Evolutionary conservation across 1,140 invertebrate species (phyloP).

Genomic region (Diorhabda carinulata): DNA sequence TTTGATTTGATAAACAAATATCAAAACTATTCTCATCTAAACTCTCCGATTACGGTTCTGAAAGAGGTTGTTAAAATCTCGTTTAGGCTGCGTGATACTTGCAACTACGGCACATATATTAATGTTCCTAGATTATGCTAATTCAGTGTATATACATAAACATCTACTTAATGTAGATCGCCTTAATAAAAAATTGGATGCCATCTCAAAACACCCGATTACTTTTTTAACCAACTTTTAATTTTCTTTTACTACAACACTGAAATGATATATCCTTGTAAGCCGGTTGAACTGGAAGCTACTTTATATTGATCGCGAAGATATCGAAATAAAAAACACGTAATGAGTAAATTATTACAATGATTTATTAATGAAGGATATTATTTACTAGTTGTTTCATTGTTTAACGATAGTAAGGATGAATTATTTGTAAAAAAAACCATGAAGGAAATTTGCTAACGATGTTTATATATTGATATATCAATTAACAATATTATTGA

Average conservation of each 20-base stretch:
- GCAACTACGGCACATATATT: constrained; percentile 29
- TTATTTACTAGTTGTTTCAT: too few relatives aligned
- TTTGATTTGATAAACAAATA: too few relatives aligned
- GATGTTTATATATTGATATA: too few relatives aligned
- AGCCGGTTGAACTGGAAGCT: constrained; percentile 3
- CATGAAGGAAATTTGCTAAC: too few relatives aligned
- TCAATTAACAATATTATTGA: too few relatives aligned
- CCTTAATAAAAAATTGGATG: constrained; percentile 28
- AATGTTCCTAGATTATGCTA: constrained; percentile 41
- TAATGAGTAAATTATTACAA: too few relatives aligned
- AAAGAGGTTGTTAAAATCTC: constrained; percentile 35
- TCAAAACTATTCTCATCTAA: neutral
- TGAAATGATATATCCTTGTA: neutral
- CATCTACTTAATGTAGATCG: constrained; percentile 39
- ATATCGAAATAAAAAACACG: too few relatives aligned
- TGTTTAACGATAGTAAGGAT: too few relatives aligned
- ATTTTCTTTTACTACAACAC: neutral
- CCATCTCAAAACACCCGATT: constrained; percentile 17
- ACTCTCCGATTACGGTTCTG: neutral
- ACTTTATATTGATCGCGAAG: neutral
- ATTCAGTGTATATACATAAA: constrained; percentile 37
- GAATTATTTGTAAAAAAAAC: too few relatives aligned
- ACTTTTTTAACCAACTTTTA: constrained; percentile 13
- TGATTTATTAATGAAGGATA: too few relatives aligned
- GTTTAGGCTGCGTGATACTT: constrained; percentile 31